Percentiles rank a stretch among this genome's conserved stretches.
These are phyloP conservation scores for Melipona beecheii DNA, from an alignment of 2,888 invertebrate genomes.

Conservation along the genomic window DNA sequence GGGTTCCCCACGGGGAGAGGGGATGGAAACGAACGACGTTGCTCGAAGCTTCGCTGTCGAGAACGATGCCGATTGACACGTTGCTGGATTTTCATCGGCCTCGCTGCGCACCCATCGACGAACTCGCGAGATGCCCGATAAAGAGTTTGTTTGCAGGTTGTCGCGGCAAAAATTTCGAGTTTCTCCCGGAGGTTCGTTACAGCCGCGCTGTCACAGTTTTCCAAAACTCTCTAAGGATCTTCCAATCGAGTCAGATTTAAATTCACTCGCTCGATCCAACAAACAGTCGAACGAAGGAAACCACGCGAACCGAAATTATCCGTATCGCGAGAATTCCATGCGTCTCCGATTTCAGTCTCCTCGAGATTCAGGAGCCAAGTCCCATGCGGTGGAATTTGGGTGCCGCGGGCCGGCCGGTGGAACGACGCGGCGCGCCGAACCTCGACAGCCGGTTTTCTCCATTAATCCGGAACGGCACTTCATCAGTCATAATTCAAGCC, in stretches of 20 bases:
- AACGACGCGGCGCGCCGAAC: neutral
- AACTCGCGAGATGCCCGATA: neutral
- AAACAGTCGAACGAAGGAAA: neutral
- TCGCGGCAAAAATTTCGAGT: too few relatives aligned
- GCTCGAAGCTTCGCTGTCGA: slow-evolving; percentile 61
- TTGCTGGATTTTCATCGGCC: slow-evolving; percentile 59
- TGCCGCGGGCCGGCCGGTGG: neutral
- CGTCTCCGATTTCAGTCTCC: neutral
- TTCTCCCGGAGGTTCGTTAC: neutral
- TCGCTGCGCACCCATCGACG: neutral
- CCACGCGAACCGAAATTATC: neutral
- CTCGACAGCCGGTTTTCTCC: slow-evolving; percentile 32
- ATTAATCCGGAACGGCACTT: slow-evolving; percentile 56
- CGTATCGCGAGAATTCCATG: neutral
- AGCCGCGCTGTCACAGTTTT: too few relatives aligned
- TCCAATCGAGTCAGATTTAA: neutral
- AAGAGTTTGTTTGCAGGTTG: neutral
- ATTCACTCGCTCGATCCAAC: neutral
- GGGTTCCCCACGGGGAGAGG: slow-evolving; percentile 35
- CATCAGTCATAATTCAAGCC: slow-evolving; percentile 65
- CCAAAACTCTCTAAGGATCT: neutral
- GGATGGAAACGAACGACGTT: slow-evolving; percentile 56
- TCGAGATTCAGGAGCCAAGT: neutral
- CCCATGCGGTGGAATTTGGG: neutral
- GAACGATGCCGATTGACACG: slow-evolving; percentile 60